These are phyloP conservation scores for Elachura formosa DNA, from an alignment of 2,113 vertebrate species.

Conservation along the genomic window DNA sequence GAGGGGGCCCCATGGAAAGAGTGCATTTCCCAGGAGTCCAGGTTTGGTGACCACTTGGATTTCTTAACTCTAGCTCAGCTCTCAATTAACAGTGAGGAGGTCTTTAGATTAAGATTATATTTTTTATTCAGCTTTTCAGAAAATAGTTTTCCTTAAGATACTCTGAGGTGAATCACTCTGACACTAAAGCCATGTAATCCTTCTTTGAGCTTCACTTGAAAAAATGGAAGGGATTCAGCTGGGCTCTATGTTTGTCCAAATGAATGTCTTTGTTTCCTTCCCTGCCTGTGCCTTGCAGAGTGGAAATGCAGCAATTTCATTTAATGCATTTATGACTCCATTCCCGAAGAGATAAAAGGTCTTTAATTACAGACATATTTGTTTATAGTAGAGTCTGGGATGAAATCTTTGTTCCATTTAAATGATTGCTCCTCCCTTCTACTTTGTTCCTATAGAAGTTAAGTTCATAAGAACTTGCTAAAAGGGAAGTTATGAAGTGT, in stretches of 20 bases:
- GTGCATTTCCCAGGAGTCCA: background rate
- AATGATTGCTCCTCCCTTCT: background rate
- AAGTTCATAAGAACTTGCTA: background rate
- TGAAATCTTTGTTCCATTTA: background rate
- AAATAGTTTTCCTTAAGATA: background rate
- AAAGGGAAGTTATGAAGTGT: background rate
- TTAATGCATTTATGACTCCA: background rate
- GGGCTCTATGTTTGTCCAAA: background rate
- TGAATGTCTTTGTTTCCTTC: background rate
- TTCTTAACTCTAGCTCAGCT: background rate
- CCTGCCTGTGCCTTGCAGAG: background rate
- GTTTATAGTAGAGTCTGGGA: background rate
- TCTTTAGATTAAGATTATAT: background rate
- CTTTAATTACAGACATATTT: background rate
- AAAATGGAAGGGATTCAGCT: background rate
- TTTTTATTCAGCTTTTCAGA: background rate
- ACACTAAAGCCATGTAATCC: background rate
- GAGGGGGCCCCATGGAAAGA: accelerated
- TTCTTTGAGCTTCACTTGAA: background rate
- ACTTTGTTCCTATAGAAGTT: background rate
- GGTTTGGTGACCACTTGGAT: background rate
- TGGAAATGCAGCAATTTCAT: background rate
- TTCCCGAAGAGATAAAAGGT: background rate
- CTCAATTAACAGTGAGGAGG: background rate
- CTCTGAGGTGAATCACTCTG: background rate